Percentiles rank a stretch among this genome's conserved stretches.
Conservation (phyloP, 2,888 invertebrate genomes). For the Andricus curvator region DNA sequence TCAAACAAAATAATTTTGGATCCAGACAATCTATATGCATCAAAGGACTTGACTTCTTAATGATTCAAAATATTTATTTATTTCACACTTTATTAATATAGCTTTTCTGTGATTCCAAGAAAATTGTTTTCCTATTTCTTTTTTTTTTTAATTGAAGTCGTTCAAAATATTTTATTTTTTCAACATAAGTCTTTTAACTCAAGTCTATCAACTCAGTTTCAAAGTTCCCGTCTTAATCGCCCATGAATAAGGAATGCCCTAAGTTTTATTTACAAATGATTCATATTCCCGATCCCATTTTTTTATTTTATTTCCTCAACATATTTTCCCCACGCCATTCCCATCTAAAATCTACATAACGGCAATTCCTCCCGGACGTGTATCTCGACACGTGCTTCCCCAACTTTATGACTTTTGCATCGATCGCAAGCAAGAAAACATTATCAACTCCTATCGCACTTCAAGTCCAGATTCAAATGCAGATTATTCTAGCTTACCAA, state of each 20-base stretch:
- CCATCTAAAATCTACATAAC: conserved; percentile 15
- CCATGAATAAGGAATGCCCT: too few species aligned
- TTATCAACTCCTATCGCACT: not conserved
- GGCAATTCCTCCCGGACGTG: conserved; percentile 4
- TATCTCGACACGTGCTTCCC: conserved; percentile 35
- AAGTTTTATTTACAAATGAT: too few species aligned
- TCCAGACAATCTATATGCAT: too few species aligned
- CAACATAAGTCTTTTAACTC: too few species aligned
- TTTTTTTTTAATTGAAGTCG: too few species aligned
- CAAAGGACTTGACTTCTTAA: too few species aligned
- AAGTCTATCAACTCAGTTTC: too few species aligned
- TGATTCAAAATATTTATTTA: too few species aligned
- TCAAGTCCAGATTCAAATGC: not conserved
- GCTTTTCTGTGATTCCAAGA: not conserved
- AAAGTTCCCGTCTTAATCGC: too few species aligned
- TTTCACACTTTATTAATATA: too few species aligned
- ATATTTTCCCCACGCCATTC: not conserved
- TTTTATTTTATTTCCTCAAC: not conserved
- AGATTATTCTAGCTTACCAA: conserved; percentile 32
- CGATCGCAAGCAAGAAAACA: conserved; percentile 15
- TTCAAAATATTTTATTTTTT: too few species aligned
- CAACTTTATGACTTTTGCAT: conserved; percentile 23
- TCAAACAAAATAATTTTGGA: not conserved
- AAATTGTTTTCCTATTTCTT: not conserved
- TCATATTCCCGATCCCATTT: too few species aligned